Evolutionary conservation across 37 sponge, comb jelly and placozoan genomes (phyloP), one percentile per base, ranked within the genome.

Genomic region (Spongilla lacustris): DNA sequence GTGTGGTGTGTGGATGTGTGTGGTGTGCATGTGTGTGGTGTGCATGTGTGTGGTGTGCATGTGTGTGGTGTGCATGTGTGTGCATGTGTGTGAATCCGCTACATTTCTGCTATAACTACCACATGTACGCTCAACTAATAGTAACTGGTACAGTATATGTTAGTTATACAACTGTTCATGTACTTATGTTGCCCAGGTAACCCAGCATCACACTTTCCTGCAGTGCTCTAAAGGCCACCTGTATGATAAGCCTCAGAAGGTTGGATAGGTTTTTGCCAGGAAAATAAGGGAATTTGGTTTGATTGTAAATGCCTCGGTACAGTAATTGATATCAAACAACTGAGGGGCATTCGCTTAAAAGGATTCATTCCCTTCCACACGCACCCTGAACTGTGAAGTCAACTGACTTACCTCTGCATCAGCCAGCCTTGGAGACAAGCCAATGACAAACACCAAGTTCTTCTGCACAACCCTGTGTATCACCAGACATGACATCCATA

Each of bases 391-490:
- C 58, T 58, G 58, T 58, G 58, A 46, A 10, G 46, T 46, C 46
- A 46, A 46, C 46, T 46, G 46, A 46, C 19, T 58, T 19, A 93
- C 93, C 82, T 98, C 98, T 33, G 90, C 83, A 48, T 95, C 96
- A 9, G 98, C 98, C 67, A 98, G 77, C 68, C 96, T 89, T 27
- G 94, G 90, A 17, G 98, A 94, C 6, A 98, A 85, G 24, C 98
- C 98, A n/a, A 95, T 90, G 12, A 98, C 96, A 92, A 98, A 98
- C 25, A 98, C 96, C 21, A 95, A 78, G 66, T 98, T 98, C 71
- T 85, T 91, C 84, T 95, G 98, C 13, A 97, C 83, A 71, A 97
- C 98, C 89, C 98, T 97, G 73, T 78, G 73, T 35, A 67, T 30
- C 46, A 80, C 80, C 41, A 69, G 27, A 86, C 74, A 83, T 27